Conservation (phyloP, 2,113 vertebrate genomes). For the Myxocyprinus asiaticus region DNA sequence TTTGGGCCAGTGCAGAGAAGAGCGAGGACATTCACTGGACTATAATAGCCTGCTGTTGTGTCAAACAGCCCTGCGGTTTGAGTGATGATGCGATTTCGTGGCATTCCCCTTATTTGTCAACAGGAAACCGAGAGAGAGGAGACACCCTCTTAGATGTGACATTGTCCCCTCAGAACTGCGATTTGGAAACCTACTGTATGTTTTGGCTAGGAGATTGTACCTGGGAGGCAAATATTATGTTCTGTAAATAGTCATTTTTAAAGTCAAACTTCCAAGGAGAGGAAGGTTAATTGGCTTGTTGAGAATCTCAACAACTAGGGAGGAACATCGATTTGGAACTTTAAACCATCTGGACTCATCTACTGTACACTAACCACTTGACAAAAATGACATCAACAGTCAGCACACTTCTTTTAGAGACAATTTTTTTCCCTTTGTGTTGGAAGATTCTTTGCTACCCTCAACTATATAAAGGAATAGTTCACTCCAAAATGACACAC, state of each 20-base stretch:
- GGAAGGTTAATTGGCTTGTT: conserved; percentile 44
- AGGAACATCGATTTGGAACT: conserved; percentile 14
- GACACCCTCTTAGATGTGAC: conserved; percentile 30
- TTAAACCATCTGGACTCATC: conserved; percentile 7
- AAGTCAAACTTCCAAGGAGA: conserved; percentile 30
- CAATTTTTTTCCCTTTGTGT: not conserved
- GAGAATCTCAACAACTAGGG: conserved; percentile 2
- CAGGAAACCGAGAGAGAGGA: conserved; percentile 28
- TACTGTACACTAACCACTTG: not conserved
- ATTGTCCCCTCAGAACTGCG: conserved; percentile 7
- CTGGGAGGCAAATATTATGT: conserved; percentile 19
- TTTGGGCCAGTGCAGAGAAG: conserved; percentile 42
- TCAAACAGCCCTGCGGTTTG: conserved; percentile 49
- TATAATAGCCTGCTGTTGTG: conserved; percentile 60
- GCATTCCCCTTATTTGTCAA: conserved; percentile 58
- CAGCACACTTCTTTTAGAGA: not conserved
- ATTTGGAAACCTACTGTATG: conserved; percentile 34
- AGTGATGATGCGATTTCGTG: conserved; percentile 67
- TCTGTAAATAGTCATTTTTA: conserved; percentile 36
- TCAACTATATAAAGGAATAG: not conserved
- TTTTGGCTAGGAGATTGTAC: conserved; percentile 33
- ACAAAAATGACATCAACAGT: conserved; percentile 4
- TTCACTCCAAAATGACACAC: too few relatives aligned
- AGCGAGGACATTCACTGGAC: conserved; percentile 48
- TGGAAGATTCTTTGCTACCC: not conserved